These are phyloP conservation scores for Passerculus sandwichensis DNA, from an alignment of 2,797 vertebrate genomes.

Conservation along the genomic window DNA sequence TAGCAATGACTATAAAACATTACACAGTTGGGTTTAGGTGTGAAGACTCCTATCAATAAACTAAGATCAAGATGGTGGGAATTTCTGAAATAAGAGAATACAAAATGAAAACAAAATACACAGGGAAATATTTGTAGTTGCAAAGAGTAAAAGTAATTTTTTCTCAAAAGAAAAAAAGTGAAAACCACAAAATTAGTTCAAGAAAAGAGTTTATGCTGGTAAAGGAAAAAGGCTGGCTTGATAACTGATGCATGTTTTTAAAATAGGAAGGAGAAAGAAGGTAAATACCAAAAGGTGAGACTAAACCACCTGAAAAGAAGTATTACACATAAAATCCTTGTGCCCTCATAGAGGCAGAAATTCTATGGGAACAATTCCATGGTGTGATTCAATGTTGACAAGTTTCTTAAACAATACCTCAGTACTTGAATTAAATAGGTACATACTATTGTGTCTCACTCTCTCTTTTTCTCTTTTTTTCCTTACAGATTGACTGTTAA, in stretches of 20 bases:
- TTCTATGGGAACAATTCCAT: not conserved
- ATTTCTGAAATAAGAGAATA: not conserved
- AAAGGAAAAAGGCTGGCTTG: not conserved
- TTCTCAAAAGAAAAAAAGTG: not conserved
- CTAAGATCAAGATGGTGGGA: not conserved
- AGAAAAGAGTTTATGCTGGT: not conserved
- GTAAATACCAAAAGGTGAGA: not conserved
- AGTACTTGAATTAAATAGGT: not conserved
- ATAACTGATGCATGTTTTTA: not conserved
- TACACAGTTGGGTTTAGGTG: not conserved
- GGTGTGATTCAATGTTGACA: not conserved
- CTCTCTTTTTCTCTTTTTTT: not conserved
- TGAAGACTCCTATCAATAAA: not conserved
- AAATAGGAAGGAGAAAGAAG: not conserved
- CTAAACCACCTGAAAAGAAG: not conserved
- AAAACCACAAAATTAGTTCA: not conserved
- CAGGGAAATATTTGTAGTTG: not conserved
- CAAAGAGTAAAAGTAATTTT: not conserved
- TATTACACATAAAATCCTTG: not conserved
- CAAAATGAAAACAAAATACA: not conserved
- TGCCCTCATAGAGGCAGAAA: not conserved
- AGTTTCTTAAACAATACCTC: not conserved
- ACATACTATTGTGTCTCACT: accelerated
- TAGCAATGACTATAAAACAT: not conserved
- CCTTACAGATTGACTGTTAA: not conserved